phyloP scores from a whole-genome alignment of 1,140 invertebrate genomes.

The Penaeus japonicus region DNA sequence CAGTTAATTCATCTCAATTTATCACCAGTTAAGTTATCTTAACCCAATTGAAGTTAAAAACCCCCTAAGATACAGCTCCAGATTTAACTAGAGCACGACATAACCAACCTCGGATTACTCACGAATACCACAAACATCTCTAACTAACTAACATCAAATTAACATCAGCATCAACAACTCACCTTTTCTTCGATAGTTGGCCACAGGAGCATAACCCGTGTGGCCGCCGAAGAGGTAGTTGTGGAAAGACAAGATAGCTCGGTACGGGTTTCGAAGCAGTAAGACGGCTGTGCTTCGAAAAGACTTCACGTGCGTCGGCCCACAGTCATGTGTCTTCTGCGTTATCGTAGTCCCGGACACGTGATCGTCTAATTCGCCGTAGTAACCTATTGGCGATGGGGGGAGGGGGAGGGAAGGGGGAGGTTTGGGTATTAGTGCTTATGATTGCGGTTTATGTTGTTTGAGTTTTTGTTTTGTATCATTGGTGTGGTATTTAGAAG shows the following conservation, averaged over 20 bases:
- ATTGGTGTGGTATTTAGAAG: too few species aligned
- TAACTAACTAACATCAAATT: background rate
- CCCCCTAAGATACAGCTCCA: too few species aligned
- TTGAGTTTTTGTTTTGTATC: too few species aligned
- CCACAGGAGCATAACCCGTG: constrained; percentile 59
- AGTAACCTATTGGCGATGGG: constrained; percentile 35
- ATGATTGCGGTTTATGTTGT: too few species aligned
- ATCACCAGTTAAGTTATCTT: too few species aligned
- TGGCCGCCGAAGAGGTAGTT: constrained; percentile 64
- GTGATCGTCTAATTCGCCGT: constrained; percentile 61
- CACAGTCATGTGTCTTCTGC: constrained; percentile 62
- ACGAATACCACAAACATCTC: background rate
- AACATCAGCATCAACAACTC: background rate
- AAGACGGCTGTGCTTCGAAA: constrained; percentile 62
- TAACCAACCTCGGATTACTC: too few species aligned
- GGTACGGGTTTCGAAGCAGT: constrained; percentile 64
- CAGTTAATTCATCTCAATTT: too few species aligned
- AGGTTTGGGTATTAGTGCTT: too few species aligned
- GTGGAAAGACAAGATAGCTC: constrained; percentile 63
- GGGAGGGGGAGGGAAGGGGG: background rate
- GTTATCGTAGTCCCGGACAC: constrained; percentile 62
- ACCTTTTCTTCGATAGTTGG: constrained; percentile 56
- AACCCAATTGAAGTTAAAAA: too few species aligned
- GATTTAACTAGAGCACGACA: too few species aligned
- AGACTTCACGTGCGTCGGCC: constrained; percentile 16